These are phyloP conservation scores for Petrocephalus microphthalmus DNA, from an alignment of 2,113 vertebrate genomes.

Conservation along the genomic window DNA sequence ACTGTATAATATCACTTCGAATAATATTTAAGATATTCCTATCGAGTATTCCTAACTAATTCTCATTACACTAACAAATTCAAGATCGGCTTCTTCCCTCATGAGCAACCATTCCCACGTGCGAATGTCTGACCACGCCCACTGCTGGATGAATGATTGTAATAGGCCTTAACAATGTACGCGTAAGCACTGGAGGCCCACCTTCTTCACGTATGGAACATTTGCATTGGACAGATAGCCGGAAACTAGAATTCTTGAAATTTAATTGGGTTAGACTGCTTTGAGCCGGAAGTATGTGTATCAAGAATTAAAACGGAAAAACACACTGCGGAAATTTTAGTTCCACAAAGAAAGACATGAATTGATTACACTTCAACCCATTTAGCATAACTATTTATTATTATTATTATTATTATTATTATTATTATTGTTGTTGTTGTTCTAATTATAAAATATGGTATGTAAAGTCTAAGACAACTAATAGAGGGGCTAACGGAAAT, in stretches of 20 bases:
- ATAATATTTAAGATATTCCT: background rate
- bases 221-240: constrained; percentile 1
- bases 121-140: background rate
- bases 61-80: background rate
- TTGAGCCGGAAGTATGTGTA: constrained; percentile 12
- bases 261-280: background rate
- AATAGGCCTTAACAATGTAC: background rate
- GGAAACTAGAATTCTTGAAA: background rate
- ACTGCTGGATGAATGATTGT: background rate
- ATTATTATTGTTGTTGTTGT: background rate
- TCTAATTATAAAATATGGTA: background rate
- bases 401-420: background rate
- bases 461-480: background rate
- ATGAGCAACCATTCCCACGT: background rate
- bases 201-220: background rate
- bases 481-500: background rate
- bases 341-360: background rate
- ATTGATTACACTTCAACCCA: background rate
- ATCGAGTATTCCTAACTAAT: background rate
- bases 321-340: background rate
- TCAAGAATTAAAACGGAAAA: background rate
- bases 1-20: background rate
- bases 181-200: background rate
- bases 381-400: background rate
- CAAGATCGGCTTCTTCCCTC: background rate